A percentile compares a stretch with the other conserved stretches of the same genome.
Evolutionary conservation across 2,797 vertebrate species (phyloP).

Genomic region (Cephalopachus bancanus): DNA sequence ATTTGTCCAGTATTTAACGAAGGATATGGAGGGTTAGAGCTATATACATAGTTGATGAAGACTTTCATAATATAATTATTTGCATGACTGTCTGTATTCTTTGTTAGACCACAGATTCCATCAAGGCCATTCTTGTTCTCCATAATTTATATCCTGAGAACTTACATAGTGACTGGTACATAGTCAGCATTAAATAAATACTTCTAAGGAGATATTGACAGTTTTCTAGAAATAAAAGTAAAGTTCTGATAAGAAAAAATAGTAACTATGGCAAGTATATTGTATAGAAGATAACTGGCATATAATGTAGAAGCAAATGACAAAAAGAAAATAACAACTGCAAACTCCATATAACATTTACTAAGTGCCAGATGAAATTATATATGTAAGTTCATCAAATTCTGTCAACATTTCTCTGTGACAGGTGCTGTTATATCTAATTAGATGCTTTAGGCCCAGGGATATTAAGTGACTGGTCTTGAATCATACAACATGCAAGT

Average conservation of each 20-base stretch:
- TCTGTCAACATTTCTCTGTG: neutral
- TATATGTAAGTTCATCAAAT: neutral
- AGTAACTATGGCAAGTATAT: neutral
- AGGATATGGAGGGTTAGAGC: neutral
- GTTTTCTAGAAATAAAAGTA: slow-evolving; percentile 12
- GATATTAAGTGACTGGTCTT: neutral
- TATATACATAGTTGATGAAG: neutral
- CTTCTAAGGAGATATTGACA: neutral
- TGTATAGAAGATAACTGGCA: neutral
- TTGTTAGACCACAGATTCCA: neutral
- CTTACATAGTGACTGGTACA: neutral
- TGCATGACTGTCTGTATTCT: neutral
- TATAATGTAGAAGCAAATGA: neutral
- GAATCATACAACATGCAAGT: neutral
- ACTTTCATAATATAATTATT: neutral
- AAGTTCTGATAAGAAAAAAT: neutral
- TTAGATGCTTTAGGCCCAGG: neutral
- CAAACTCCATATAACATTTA: neutral
- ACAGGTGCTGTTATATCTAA: neutral
- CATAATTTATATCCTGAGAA: neutral
- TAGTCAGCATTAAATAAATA: neutral
- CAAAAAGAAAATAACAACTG: neutral
- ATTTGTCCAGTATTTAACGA: neutral
- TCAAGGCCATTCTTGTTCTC: neutral
- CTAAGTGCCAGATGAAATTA: neutral